Base-by-base conservation (phyloP, 2,888 invertebrate species). In the Perizoma affinitatum region DNA sequence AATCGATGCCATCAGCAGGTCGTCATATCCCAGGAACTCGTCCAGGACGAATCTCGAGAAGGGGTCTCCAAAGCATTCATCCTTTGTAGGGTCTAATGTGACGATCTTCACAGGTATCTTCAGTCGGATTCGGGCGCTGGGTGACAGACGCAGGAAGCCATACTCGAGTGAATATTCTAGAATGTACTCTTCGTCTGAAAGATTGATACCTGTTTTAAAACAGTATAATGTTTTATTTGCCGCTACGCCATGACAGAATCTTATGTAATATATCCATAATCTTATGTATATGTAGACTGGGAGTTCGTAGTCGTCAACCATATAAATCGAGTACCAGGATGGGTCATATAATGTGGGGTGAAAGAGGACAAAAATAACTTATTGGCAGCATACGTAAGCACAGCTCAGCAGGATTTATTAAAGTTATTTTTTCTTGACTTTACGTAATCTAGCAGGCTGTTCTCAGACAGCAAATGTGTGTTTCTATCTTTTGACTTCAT, bases 81-180 rank as follows among this genome's bases (percentile, higher is more conserved):
- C 97, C 57, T 94, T 95, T 47, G 94, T 93, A 0, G 99, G 98
- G 93, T 99, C 98, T 80, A 97, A 80, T 11, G 96, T 96, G 8
- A 97, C 96, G 10, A 97, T 96, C 80, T 96, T 95, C 2, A 99
- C 98, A 0, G 98, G 97, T 70, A 99, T 98, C 82, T 97, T 97
- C 36, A 99, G 93, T 44, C 96, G 94, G 59, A 96, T 95, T 6
- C 99, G 94, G 0, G 98, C 97, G 53, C 95, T 95, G 0, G 97
- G 96, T 4, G 97, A 97, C 5, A 99, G 91, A 0, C 99, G 95
- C 38, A 99, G 93, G 83, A 99, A 97, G 0, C 99, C 99, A 85
- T 99, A 99, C 85, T 99, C 98, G 69, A 99, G 90, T 0, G 99
- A 97, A 92, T 99, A 99, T 86, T 99, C 99, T 3, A 99, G 96